These are phyloP conservation scores for Drosophila anceps DNA, from an alignment of 2,888 invertebrate genomes.

Conservation along the genomic window DNA sequence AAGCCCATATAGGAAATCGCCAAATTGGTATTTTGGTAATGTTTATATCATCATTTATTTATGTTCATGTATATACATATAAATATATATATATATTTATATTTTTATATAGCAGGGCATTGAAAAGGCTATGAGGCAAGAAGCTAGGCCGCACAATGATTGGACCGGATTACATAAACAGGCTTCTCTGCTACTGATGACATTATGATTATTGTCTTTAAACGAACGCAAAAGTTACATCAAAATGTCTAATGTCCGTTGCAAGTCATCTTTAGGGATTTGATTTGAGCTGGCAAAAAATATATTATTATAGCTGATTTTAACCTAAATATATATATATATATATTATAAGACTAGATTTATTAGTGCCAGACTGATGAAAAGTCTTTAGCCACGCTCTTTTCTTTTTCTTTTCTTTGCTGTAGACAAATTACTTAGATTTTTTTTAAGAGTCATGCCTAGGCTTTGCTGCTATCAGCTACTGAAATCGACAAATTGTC, in stretches of 20 bases:
- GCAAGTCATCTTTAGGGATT: slow-evolving; percentile 22
- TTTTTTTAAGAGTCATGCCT: not conserved
- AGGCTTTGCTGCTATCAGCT: not conserved
- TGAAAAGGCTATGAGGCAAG: slow-evolving; percentile 31
- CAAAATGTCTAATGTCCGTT: not conserved
- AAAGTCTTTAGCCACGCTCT: too few species aligned
- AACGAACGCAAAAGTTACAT: not conserved
- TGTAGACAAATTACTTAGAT: not conserved
- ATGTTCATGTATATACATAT: slow-evolving; percentile 22
- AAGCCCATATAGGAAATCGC: slow-evolving; percentile 57
- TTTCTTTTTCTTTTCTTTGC: not conserved
- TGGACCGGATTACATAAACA: slow-evolving; percentile 10
- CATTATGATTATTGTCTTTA: slow-evolving; percentile 26
- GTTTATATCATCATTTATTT: slow-evolving; percentile 64
- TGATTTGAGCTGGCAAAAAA: not conserved
- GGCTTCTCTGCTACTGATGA: slow-evolving; percentile 9
- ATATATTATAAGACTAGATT: not conserved
- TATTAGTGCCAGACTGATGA: not conserved
- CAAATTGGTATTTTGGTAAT: slow-evolving; percentile 73
- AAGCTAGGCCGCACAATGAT: slow-evolving; percentile 37
- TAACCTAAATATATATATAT: not conserved
- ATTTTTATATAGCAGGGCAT: slow-evolving; percentile 26
- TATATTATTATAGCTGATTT: not conserved
- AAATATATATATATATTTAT: slow-evolving; percentile 8
- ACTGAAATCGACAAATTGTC: not conserved